Percentiles rank a stretch among this genome's conserved stretches.
These are phyloP conservation scores for Drosophila atroscutellata DNA, from an alignment of 2,888 invertebrate genomes.

Conservation along the genomic window DNA sequence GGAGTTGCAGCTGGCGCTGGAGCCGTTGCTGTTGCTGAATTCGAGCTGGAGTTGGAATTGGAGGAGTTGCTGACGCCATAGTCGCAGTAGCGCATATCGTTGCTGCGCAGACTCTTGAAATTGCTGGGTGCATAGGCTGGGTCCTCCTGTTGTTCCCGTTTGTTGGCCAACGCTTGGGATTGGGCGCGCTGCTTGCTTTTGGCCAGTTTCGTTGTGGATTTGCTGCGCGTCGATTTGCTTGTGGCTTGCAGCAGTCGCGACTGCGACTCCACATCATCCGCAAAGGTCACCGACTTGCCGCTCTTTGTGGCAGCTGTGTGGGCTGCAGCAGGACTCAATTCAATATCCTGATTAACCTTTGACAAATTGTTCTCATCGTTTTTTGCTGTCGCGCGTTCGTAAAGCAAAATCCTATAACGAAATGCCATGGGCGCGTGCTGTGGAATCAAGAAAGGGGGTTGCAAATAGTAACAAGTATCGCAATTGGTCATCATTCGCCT, in stretches of 20 bases:
- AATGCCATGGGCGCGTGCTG: conserved; percentile 89
- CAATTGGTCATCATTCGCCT: not conserved
- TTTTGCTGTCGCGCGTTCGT: conserved; percentile 63
- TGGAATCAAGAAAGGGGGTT: conserved; percentile 2
- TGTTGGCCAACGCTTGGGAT: conserved; percentile 45
- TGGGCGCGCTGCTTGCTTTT: conserved; percentile 48
- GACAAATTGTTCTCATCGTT: conserved; percentile 63
- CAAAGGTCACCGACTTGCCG: conserved; percentile 68
- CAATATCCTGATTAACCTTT: conserved; percentile 65
- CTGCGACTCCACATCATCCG: conserved; percentile 55
- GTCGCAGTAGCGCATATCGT: conserved; percentile 83
- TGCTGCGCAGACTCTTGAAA: conserved; percentile 84
- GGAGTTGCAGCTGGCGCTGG: conserved; percentile 10
- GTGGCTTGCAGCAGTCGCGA: conserved; percentile 21
- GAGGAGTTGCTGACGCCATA: conserved; percentile 59
- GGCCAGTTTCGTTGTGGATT: conserved; percentile 38
- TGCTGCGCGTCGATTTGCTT: conserved; percentile 49
- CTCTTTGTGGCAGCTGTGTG: conserved; percentile 39
- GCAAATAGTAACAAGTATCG: not conserved
- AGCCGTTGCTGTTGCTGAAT: conserved; percentile 28
- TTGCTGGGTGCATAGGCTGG: conserved; percentile 65
- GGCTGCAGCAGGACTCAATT: conserved; percentile 23
- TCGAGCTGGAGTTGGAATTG: conserved; percentile 40
- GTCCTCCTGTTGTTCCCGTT: conserved; percentile 38
- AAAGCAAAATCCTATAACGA: conserved; percentile 87